Evolutionary conservation across 2,888 invertebrate species (phyloP).

Genomic region (Alloscopus bannaensis): DNA sequence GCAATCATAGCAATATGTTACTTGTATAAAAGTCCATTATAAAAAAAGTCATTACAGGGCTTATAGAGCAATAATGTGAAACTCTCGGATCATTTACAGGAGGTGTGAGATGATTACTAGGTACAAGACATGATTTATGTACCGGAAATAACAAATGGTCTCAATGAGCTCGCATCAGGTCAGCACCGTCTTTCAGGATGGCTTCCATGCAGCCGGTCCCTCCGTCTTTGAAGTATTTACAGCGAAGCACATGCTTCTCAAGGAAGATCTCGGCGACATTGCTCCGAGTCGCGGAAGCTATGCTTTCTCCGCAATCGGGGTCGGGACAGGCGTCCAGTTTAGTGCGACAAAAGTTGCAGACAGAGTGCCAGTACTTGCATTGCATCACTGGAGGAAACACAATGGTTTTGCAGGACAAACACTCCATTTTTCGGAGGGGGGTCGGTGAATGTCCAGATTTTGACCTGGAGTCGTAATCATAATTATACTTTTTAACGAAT

Average conservation of each 20-base stretch:
- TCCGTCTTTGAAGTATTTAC: constrained; percentile 62
- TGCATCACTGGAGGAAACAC: constrained; percentile 68
- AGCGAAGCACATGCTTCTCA: constrained; percentile 65
- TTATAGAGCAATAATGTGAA: no score
- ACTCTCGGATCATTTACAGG: constrained; percentile 60
- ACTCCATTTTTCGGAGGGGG: constrained; percentile 66
- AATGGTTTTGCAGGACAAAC: constrained; percentile 60
- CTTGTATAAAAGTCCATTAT: no score
- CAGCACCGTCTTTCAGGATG: constrained; percentile 60
- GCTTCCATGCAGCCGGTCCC: constrained; percentile 66
- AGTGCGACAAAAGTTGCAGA: constrained; percentile 67
- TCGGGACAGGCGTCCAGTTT: constrained; percentile 60
- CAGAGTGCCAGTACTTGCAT: constrained; percentile 69
- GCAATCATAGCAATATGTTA: no score
- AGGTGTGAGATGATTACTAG: constrained; percentile 65
- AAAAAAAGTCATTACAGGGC: constrained; percentile 18
- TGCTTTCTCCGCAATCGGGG: constrained; percentile 65
- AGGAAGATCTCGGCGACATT: constrained; percentile 66
- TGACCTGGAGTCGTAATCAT: no score
- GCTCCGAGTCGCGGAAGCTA: constrained; percentile 60
- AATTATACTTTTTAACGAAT: no score
- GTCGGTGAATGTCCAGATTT: constrained; percentile 1
- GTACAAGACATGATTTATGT: constrained; percentile 60
- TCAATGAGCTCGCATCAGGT: constrained; percentile 65
- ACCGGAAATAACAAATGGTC: constrained; percentile 68